Percentiles rank a stretch among this genome's conserved stretches.
Evolutionary conservation across 1,140 invertebrate genomes (phyloP).

Genomic region (Meloidogyne chitwoodi): DNA sequence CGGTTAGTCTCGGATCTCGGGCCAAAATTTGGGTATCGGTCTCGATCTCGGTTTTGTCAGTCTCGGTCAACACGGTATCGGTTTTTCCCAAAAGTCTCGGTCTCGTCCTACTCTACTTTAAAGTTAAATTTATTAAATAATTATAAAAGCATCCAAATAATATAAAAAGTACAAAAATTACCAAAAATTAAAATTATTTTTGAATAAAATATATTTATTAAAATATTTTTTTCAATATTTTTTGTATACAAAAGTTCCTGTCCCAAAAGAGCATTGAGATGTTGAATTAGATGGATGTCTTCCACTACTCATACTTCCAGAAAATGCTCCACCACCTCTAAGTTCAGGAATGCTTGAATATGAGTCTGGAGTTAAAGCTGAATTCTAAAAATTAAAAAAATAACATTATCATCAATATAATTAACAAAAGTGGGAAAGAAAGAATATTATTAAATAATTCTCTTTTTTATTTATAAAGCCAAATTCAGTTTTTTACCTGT

Average conservation of each 20-base stretch:
- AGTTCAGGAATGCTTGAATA: slow-evolving; percentile 8
- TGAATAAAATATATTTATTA: background rate
- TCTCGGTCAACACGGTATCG: too few relatives aligned
- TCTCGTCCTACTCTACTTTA: too few relatives aligned
- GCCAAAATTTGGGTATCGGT: too few relatives aligned
- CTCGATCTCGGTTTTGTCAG: too few relatives aligned
- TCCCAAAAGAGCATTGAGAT: background rate
- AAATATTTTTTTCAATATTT: slow-evolving; percentile 1
- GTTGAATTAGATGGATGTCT: background rate
- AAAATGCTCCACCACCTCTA: background rate
- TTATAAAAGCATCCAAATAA: background rate
- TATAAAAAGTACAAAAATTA: too few relatives aligned
- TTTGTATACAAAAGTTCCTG: slow-evolving; percentile 9
- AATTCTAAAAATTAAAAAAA: background rate
- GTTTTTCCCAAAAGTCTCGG: too few relatives aligned
- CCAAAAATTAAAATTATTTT: background rate
- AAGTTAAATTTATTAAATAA: too few relatives aligned
- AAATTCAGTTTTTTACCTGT: background rate
- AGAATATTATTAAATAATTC: background rate
- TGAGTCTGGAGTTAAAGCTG: background rate
- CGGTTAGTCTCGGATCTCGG: too few relatives aligned
- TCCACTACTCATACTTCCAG: background rate
- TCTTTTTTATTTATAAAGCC: background rate
- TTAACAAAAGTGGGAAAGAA: background rate
- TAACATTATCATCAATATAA: background rate